Percentiles rank a stretch among this genome's conserved stretches.
Evolutionary conservation across 2,888 invertebrate genomes (phyloP).

Genomic region (Buathra laborator): DNA sequence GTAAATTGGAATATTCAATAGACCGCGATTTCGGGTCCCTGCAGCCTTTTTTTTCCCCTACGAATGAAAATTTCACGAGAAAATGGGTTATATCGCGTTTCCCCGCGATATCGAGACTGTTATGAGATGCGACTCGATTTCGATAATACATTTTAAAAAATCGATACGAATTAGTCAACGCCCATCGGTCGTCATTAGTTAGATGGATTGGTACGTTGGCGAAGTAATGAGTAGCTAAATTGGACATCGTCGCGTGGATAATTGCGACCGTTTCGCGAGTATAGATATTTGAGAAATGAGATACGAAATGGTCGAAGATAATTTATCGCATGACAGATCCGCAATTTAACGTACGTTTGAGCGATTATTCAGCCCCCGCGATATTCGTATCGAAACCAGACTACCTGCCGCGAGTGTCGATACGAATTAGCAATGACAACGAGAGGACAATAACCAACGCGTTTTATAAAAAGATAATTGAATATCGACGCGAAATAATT

Average conservation of each 20-base stretch:
- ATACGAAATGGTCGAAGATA: neutral
- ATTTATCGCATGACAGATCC: neutral
- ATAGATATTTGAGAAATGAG: slow-evolving; percentile 6
- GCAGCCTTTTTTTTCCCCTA: slow-evolving; percentile 1
- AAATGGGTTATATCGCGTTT: slow-evolving; percentile 8
- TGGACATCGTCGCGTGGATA: slow-evolving; percentile 13
- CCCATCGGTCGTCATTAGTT: too few relatives aligned
- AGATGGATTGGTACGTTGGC: slow-evolving; percentile 1
- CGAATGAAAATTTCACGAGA: slow-evolving; percentile 2
- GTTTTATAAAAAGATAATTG: slow-evolving; percentile 16
- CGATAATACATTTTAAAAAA: slow-evolving; percentile 5
- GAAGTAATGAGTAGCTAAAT: neutral
- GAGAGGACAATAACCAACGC: neutral
- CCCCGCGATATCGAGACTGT: neutral
- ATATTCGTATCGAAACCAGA: neutral
- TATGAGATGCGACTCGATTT: neutral
- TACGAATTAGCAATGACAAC: slow-evolving; percentile 37
- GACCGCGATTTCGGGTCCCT: slow-evolving; percentile 19
- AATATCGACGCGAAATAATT: slow-evolving; percentile 37
- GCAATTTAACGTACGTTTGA: neutral
- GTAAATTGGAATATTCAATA: slow-evolving; percentile 48
- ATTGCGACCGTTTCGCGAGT: neutral
- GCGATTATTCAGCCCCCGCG: neutral
- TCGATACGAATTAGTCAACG: slow-evolving; percentile 24
- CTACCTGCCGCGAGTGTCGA: neutral